Percentiles rank a stretch among this genome's conserved stretches.
Conservation (phyloP, 2,113 vertebrate species). For the Lasiurus borealis region DNA sequence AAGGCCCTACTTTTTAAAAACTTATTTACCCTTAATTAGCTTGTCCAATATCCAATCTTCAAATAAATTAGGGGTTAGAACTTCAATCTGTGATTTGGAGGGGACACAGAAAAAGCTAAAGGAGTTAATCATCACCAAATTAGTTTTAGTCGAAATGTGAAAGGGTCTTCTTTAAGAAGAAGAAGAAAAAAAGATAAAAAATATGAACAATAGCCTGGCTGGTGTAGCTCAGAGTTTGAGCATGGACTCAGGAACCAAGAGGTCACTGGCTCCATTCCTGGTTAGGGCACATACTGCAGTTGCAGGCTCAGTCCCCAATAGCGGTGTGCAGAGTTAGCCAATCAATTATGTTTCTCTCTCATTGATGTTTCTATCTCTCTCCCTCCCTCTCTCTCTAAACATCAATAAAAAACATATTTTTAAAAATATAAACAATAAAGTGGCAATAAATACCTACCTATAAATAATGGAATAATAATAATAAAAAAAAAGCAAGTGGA, state of each 20-base stretch:
- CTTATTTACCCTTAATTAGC: not conserved
- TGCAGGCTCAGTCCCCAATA: no score
- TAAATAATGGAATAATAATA: not conserved
- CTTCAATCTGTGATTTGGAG: not conserved
- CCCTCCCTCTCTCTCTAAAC: no score
- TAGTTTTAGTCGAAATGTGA: not conserved
- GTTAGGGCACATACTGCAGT: no score
- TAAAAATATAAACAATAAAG: not conserved
- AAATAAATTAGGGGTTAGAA: not conserved
- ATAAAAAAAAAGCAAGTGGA: not conserved
- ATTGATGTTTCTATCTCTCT: no score
- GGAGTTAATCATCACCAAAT: not conserved
- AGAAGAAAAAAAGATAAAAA: not conserved
- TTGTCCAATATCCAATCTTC: not conserved
- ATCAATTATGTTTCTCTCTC: no score
- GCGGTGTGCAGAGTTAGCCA: no score
- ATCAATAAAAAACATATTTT: no score
- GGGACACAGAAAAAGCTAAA: not conserved
- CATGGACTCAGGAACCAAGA: no score
- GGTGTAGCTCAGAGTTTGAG: no score
- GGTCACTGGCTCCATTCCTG: no score
- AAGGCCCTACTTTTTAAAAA: fast-evolving
- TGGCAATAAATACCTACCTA: not conserved
- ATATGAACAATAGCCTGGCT: not conserved
- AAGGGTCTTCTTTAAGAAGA: not conserved